Evolutionary conservation across 2,797 vertebrate genomes (phyloP).

Genomic region (Gadopsis bispinosus): DNA sequence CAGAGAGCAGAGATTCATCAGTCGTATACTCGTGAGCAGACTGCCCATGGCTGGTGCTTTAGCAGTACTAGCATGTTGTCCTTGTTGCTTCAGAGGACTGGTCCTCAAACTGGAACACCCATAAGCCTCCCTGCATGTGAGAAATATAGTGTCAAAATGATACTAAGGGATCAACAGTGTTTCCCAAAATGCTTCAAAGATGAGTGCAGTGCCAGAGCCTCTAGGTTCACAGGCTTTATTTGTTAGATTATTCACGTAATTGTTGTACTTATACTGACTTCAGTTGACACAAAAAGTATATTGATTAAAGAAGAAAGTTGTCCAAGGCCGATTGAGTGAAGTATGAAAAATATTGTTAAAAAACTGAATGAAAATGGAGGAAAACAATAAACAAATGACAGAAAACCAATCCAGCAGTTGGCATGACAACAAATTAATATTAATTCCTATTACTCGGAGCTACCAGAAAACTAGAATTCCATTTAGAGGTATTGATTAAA

Average conservation of each 20-base stretch:
- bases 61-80: neutral
- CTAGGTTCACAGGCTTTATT: neutral
- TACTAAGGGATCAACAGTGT: neutral
- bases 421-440: conserved; percentile 48
- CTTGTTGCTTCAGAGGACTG: neutral
- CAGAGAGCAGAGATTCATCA: conserved; percentile 28
- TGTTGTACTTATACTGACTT: neutral
- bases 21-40: conserved; percentile 16
- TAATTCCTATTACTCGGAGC: conserved; percentile 23
- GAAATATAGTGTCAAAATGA: neutral
- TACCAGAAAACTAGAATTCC: conserved; percentile 44
- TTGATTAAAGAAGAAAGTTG: neutral
- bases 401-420: conserved; percentile 40
- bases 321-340: neutral
- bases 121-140: neutral
- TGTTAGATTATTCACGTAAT: neutral
- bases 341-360: neutral
- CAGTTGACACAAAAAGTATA: neutral
- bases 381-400: conserved; percentile 12
- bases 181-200: neutral
- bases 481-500: conserved; percentile 58
- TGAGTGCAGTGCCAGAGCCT: neutral
- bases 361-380: neutral
- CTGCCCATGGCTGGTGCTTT: neutral
- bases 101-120: conserved; percentile 3